Evolutionary conservation across 2,888 invertebrate genomes (phyloP), one percentile per base, ranked within the genome.

Genomic region (Rhagonycha lutea): DNA sequence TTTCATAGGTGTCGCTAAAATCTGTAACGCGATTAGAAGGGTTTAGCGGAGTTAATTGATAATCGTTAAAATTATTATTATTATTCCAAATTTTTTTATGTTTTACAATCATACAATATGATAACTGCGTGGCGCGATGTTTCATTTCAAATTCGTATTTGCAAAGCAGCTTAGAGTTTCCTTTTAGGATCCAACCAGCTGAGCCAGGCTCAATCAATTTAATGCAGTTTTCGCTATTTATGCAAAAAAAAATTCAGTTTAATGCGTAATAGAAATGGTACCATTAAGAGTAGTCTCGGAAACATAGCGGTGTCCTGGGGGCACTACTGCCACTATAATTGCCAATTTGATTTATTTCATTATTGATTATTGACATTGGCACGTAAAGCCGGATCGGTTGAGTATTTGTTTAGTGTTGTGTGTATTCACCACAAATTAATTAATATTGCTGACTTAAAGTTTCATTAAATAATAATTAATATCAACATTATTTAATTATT

Each of bases 311-410:
- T 75, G 61, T 70, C 72, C 75, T 69, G 28, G 75, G 70, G 75
- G 69, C 67, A 69, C 47, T 72, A 70, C 61, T 67, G 69, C 69
- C 75, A 72, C 75, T 61, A 72, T 75, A 75, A 75, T 75, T 75
- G 75, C 69, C 75, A 75, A 75, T 75, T 72, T 75, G 75, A 75
- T 75, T 75, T 75, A 75, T 75, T 75, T 72, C 72, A 61, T 72
- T 75, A 75, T 75, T 75, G 75, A 75, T 75, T 75, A 75, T 75
- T 75, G 75, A 75, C 75, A 72, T 75, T 65, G 69, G 69, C 72
- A 67, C 67, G 70, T 67, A 72, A 75, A 72, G 71, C 74, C 24
- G 28, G 60, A 72, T 26, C 28, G 63, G 60, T 72, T 72, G 69
- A 47, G 61, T 75, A 75, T 75, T 75, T 75, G 62, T 69, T 72